Base-by-base conservation (phyloP, 1,140 invertebrate species). In the Triops longicaudatus region DNA sequence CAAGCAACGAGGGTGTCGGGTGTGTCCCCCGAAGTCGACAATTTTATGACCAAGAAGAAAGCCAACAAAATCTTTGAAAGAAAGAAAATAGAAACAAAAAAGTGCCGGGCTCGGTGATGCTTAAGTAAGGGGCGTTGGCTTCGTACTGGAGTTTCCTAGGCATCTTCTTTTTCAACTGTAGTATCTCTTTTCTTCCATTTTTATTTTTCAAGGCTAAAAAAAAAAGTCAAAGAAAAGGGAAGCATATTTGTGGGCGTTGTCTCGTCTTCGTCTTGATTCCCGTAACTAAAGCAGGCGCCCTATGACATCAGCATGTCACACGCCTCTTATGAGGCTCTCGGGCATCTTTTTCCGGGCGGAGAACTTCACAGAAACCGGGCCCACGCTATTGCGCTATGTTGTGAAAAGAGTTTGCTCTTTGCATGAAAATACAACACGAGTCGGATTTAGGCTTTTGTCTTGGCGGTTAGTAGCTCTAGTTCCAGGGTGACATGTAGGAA, bases 121-220 rank as follows among this genome's bases (percentile, higher is more conserved):
- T 63, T 63, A 63, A 63, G 50, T 63, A 63, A 63, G 50, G 50
- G 50, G 50, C 50, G 50, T 63, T 63, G 50, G 50, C 50, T 63
- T 22, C 50, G 17, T 63, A 63, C 50, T 22, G 22, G n/a, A 17
- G 50, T 63, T 63, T 63, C 50, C 50, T 63, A 63, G 14, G 50
- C 50, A 63, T 63, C 50, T 63, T 63, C 50, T 63, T 63, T 63
- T 63, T 14, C 50, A 10, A 63, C 50, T 63, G 50, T 14, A 63
- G 50, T 63, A 63, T 63, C 50, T 63, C 50, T 63, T 63, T 63
- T 22, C 22, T 63, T 37, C 31, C 31, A 63, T 63, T 63, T 63
- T 37, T 37, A 37, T 37, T 37, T 37, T 37, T 37, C 31, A 37
- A n/a, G 22, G 50, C n/a, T n/a, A n/a, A n/a, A 63, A 12, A 63